These are phyloP conservation scores for Anastrepha obliqua DNA, from an alignment of 1,140 invertebrate genomes.

Conservation along the genomic window DNA sequence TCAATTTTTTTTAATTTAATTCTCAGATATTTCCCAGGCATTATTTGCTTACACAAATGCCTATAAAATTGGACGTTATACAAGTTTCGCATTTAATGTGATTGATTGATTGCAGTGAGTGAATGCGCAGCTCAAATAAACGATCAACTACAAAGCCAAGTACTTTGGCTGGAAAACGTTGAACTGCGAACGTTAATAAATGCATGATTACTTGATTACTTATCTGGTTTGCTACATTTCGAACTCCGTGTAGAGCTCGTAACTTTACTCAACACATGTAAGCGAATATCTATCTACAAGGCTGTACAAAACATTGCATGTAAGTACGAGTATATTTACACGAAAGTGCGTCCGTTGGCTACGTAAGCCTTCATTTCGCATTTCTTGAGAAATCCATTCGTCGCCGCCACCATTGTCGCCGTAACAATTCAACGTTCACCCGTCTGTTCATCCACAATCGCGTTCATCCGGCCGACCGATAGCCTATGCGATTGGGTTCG, in stretches of 20 bases:
- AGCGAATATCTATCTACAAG: neutral
- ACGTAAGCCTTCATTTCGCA: neutral
- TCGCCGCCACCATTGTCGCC: neutral
- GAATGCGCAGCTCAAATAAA: neutral
- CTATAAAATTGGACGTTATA: neutral
- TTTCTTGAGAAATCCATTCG: conserved; percentile 29
- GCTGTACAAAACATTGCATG: neutral
- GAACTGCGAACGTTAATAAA: neutral
- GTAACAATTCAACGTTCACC: conserved; percentile 2
- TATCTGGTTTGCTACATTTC: neutral
- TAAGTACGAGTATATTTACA: too few species aligned
- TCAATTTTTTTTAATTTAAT: neutral
- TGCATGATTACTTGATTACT: conserved; percentile 11
- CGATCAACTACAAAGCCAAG: neutral
- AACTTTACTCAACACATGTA: neutral
- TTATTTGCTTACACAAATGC: neutral
- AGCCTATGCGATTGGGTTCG: neutral
- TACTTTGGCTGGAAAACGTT: neutral
- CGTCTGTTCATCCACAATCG: neutral
- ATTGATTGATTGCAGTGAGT: neutral
- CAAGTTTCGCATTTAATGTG: neutral
- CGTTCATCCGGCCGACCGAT: neutral
- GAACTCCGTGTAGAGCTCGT: neutral
- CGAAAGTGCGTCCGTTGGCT: neutral
- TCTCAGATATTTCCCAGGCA: neutral